Percentiles rank a stretch among this genome's conserved stretches.
These are phyloP conservation scores for Macaria notata DNA, from an alignment of 2,888 invertebrate species.

Conservation along the genomic window DNA sequence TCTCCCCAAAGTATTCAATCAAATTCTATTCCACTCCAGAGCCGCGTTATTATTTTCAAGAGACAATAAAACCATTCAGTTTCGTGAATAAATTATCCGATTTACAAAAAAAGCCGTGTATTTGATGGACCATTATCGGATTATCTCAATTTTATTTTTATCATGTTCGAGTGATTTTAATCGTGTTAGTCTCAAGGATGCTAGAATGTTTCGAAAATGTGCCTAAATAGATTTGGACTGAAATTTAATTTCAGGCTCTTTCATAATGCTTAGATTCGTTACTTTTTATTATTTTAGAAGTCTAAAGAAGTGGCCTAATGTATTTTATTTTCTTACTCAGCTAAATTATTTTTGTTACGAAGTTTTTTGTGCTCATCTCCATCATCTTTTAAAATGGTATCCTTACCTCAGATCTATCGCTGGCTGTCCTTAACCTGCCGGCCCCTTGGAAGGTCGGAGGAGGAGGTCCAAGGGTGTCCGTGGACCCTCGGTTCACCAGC, in stretches of 20 bases:
- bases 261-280: too few relatives aligned
- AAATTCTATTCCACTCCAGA: conserved; percentile 7
- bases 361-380: too few relatives aligned
- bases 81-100: conserved; percentile 19
- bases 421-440: conserved; percentile 78
- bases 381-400: neutral
- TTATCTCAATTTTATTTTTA: conserved; percentile 14
- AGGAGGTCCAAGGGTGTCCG: conserved; percentile 76
- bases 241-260: too few relatives aligned
- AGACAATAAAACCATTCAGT: conserved; percentile 8
- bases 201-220: neutral
- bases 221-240: too few relatives aligned
- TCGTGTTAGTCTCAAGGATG: neutral
- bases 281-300: too few relatives aligned
- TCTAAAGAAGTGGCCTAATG: too few relatives aligned
- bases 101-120: conserved; percentile 11
- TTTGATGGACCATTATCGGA: conserved; percentile 17
- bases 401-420: conserved; percentile 81
- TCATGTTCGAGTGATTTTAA: neutral
- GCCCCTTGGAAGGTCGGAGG: conserved; percentile 69
- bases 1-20: conserved; percentile 1
- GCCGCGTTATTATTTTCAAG: conserved; percentile 13
- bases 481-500: conserved; percentile 74
- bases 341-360: too few relatives aligned
- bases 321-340: too few relatives aligned